Evolutionary conservation across 2,888 invertebrate genomes (phyloP).

Genomic region (Masnerella sp.): DNA sequence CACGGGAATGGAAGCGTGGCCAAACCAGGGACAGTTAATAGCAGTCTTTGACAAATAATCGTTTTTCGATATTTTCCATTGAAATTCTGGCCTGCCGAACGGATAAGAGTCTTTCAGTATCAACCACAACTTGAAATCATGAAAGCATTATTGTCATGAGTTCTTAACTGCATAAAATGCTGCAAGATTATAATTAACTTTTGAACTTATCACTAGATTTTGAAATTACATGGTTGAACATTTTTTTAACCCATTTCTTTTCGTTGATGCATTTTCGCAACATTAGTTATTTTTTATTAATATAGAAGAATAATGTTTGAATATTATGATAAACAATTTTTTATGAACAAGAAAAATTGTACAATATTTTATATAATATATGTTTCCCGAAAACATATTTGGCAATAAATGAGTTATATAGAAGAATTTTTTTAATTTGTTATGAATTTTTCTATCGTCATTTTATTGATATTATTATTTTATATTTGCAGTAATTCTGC

Average conservation of each 20-base stretch:
- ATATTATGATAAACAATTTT: no score
- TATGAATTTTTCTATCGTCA: no score
- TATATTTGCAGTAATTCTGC: slow-evolving; percentile 5
- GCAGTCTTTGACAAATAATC: slow-evolving; percentile 55
- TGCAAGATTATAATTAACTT: slow-evolving; percentile 30
- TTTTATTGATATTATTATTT: background rate
- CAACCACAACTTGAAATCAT: slow-evolving; percentile 32
- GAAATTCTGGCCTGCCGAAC: slow-evolving; percentile 42
- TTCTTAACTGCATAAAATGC: slow-evolving; percentile 10
- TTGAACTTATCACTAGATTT: background rate
- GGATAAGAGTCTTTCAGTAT: slow-evolving; percentile 44
- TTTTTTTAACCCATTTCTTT: background rate
- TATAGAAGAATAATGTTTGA: no score
- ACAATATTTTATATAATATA: no score
- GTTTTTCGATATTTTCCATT: slow-evolving; percentile 55
- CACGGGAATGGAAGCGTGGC: slow-evolving; percentile 16
- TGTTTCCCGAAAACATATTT: no score
- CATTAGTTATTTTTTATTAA: no score
- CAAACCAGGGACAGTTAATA: slow-evolving; percentile 42
- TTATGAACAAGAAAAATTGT: no score
- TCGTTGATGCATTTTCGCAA: no score
- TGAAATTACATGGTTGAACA: background rate
- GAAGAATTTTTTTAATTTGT: no score
- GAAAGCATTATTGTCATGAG: slow-evolving; percentile 39
- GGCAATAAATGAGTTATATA: no score